Evolutionary conservation across 1,140 invertebrate genomes (phyloP), one percentile per base, ranked within the genome.

Genomic region (Ganaspis sp.): DNA sequence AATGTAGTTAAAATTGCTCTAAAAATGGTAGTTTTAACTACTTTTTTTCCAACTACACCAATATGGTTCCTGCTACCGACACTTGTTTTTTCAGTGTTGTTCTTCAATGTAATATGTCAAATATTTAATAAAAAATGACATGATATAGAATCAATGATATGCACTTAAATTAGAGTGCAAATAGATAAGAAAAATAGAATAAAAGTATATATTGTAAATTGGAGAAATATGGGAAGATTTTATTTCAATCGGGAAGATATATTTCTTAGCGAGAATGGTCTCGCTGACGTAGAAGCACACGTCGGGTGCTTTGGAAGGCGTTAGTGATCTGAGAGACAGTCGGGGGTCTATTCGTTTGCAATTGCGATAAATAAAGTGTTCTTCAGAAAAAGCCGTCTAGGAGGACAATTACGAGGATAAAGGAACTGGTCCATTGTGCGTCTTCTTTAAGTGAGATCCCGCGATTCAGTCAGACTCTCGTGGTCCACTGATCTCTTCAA

Each of bases 391-490:
- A 64, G 21, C 21, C 23, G 9, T 58, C n/a, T n/a, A n/a, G n/a
- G n/a, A n/a, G 76, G 49, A 82, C 78, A 82, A 82, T 82, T 78
- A 82, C 64, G 53, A 26, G 6, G 23, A 78, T 69, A 83, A 83
- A 74, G 75, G 21, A 73, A 72, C 74, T 75, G 49, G 12, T 19
- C 72, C 12, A 40, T 53, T 69, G 70, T 74, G 53, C 53, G 42
- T 34, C 72, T 17, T 38, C 38, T 40, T 70, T 70, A 34, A 70
- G 26, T 34, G 40, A 42, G 23, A 23, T 54, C 49, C 29, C 72
- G 49, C 45, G 72, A 58, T 54, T 11, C 29, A 73, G 15, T 5
- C 23, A 72, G 15, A 40, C n/a, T 29, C 72, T 19, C 49, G 23
- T 29, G 34, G 45, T 73, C 69, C 23, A 53, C 49, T 19, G 72